Percentiles rank a stretch among this genome's conserved stretches.
These are phyloP conservation scores for Oceanodroma leucorhoa DNA, from an alignment of 2,797 vertebrate genomes.

Conservation along the genomic window DNA sequence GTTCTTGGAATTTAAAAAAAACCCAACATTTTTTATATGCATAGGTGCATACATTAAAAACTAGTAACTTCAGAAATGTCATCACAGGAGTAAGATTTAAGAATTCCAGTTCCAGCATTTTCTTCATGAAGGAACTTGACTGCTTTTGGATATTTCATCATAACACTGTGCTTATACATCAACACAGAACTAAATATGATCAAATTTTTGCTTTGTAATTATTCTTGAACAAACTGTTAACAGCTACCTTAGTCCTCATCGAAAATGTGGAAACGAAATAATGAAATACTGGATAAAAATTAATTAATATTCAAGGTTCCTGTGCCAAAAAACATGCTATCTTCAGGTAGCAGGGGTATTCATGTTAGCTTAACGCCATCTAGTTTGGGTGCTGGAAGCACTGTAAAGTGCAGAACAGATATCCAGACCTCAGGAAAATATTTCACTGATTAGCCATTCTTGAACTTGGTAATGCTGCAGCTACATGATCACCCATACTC, in stretches of 20 bases:
- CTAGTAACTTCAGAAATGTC: background rate
- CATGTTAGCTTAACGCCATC: background rate
- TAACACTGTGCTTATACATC: background rate
- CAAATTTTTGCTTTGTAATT: background rate
- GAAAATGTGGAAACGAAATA: background rate
- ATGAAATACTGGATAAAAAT: background rate
- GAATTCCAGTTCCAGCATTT: background rate
- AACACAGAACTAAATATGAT: background rate
- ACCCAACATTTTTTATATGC: background rate
- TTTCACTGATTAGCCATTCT: background rate
- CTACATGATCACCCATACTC: background rate
- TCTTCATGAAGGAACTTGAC: background rate
- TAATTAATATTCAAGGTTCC: background rate
- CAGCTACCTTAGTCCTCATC: background rate
- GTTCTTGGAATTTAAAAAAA: slow-evolving; percentile 80
- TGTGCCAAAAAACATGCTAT: background rate
- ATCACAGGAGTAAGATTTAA: background rate
- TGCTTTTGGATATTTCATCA: background rate
- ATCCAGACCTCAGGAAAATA: background rate
- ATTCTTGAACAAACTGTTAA: background rate
- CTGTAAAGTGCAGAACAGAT: background rate
- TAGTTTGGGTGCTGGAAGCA: background rate
- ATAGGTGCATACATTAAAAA: background rate
- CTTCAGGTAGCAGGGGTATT: background rate
- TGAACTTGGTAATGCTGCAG: background rate